Conservation (phyloP, 2,797 vertebrate genomes). For the Urosaurus nigricauda region DNA sequence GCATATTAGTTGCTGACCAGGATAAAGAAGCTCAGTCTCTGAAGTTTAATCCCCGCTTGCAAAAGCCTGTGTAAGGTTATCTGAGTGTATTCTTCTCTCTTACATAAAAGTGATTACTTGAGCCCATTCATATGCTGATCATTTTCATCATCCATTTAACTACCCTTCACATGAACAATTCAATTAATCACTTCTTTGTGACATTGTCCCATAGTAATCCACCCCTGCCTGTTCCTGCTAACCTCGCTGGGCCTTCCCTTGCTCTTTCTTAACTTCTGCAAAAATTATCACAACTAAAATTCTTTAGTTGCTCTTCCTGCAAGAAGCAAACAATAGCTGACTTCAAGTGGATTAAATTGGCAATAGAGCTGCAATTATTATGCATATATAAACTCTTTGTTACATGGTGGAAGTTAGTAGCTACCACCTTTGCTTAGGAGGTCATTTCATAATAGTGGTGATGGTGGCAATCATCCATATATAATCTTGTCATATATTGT, state of each 20-base stretch:
- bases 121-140: slow-evolving; percentile 63
- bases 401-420: not conserved
- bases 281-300: slow-evolving; percentile 40
- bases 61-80: slow-evolving; percentile 54
- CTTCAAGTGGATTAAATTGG: slow-evolving; percentile 41
- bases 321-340: slow-evolving; percentile 24
- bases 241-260: slow-evolving; percentile 41
- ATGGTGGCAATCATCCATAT: not conserved
- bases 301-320: slow-evolving; percentile 16
- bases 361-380: slow-evolving; percentile 21
- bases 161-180: slow-evolving; percentile 66
- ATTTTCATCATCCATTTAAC: slow-evolving; percentile 63
- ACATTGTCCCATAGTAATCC: slow-evolving; percentile 66
- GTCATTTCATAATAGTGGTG: not conserved
- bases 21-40: slow-evolving; percentile 42
- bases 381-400: slow-evolving; percentile 1
- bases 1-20: slow-evolving; percentile 41
- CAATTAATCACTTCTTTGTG: slow-evolving; percentile 66
- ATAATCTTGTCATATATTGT: not conserved
- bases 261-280: not conserved
- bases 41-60: slow-evolving; percentile 44
- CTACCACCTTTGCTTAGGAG: not conserved
- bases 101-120: slow-evolving; percentile 53
- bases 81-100: slow-evolving; percentile 34
- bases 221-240: slow-evolving; percentile 38